Percentiles rank a stretch among this genome's conserved stretches.
Evolutionary conservation across 2,888 invertebrate species (phyloP).

Genomic region (Saturnia japonica): DNA sequence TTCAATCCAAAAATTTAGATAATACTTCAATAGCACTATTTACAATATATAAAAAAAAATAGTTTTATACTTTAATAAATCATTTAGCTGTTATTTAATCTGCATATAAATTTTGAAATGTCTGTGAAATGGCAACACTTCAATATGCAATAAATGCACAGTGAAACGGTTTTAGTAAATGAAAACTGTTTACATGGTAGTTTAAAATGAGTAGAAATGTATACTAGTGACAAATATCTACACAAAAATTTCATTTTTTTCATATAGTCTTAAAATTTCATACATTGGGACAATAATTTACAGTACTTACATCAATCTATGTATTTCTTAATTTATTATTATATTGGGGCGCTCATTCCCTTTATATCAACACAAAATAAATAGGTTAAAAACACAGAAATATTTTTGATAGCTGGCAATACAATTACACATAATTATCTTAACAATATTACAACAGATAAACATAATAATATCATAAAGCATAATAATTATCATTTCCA

Average conservation of each 20-base stretch:
- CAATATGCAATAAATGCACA: background rate
- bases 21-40: background rate
- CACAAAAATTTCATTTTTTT: background rate
- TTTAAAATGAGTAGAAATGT: background rate
- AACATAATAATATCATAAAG: background rate
- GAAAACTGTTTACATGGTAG: background rate
- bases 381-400: background rate
- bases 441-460: background rate
- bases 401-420: background rate
- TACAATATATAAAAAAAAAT: background rate
- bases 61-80: background rate
- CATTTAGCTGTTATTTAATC: too few species aligned
- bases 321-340: background rate
- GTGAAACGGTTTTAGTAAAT: background rate
- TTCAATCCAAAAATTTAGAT: background rate
- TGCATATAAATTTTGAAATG: background rate
- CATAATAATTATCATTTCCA: background rate
- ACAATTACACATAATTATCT: background rate
- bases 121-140: background rate
- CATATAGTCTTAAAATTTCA: background rate
- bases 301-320: background rate
- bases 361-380: background rate
- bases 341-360: background rate
- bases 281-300: background rate
- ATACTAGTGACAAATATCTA: background rate